Evolutionary conservation across 2,888 invertebrate genomes (phyloP).

Genomic region (Adelognathus sp.): DNA sequence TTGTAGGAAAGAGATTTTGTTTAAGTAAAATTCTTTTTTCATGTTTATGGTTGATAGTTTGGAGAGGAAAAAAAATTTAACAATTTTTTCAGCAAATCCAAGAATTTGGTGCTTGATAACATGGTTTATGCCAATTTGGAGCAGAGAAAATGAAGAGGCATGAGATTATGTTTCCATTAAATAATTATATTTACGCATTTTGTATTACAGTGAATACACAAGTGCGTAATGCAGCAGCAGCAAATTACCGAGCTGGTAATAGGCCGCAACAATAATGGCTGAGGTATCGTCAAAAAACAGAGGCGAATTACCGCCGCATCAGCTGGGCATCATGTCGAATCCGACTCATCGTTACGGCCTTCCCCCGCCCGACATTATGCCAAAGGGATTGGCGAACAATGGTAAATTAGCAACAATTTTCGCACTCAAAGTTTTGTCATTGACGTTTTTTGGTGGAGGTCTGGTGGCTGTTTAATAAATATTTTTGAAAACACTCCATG

Average conservation of each 20-base stretch:
- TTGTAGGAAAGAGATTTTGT: neutral
- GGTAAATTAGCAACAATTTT: slow-evolving; percentile 61
- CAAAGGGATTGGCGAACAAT: slow-evolving; percentile 75
- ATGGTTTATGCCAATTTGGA: too few species aligned
- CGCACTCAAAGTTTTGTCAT: neutral
- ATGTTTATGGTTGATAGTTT: neutral
- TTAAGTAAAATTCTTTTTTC: neutral
- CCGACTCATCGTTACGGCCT: slow-evolving; percentile 75
- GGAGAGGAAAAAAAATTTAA: neutral
- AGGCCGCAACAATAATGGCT: slow-evolving; percentile 74
- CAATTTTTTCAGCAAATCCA: too few species aligned
- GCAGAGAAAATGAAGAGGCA: too few species aligned
- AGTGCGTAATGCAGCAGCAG: slow-evolving; percentile 75
- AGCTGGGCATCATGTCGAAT: slow-evolving; percentile 77
- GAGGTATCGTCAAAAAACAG: slow-evolving; percentile 75
- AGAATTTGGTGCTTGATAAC: too few species aligned
- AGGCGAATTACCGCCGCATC: slow-evolving; percentile 75
- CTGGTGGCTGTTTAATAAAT: too few species aligned
- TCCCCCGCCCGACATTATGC: slow-evolving; percentile 78
- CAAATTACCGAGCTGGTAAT: slow-evolving; percentile 65
- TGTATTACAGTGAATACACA: slow-evolving; percentile 66
- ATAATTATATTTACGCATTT: too few species aligned
- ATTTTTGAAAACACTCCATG: too few species aligned
- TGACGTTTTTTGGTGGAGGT: neutral
- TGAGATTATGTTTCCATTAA: too few species aligned